phyloP scores from a whole-genome alignment of 2,113 vertebrate species.

The Dinomys branickii region DNA sequence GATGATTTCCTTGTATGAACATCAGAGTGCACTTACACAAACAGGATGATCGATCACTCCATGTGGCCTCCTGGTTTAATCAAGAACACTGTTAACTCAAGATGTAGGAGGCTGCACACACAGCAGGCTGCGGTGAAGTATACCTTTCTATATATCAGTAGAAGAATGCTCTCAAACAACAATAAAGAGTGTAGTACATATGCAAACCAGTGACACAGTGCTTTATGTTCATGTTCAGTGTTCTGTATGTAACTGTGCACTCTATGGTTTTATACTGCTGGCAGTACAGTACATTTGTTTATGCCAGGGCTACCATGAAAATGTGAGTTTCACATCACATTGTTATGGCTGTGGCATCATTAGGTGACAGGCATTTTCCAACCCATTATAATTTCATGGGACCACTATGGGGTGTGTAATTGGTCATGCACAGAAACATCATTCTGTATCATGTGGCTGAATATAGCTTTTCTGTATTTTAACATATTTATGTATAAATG shows the following conservation, averaged over 20 bases:
- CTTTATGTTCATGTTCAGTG: not conserved
- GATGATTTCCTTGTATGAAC: not conserved
- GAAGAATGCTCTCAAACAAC: not conserved
- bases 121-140: not conserved
- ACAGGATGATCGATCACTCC: not conserved
- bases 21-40: not conserved
- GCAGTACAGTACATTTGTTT: not conserved
- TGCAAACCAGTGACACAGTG: no score
- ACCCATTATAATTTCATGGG: not conserved
- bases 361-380: not conserved
- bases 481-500: not conserved
- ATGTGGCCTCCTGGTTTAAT: not conserved
- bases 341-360: no score
- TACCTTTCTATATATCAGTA: not conserved
- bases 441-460: not conserved
- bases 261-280: not conserved
- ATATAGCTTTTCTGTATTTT: not conserved
- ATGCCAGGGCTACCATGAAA: no score
- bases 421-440: not conserved
- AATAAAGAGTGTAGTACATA: not conserved
- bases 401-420: not conserved
- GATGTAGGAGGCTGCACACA: not conserved
- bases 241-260: not conserved
- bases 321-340: not conserved
- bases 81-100: not conserved